Conservation (phyloP, 2,797 vertebrate genomes). For the Epinephelus awoara region DNA sequence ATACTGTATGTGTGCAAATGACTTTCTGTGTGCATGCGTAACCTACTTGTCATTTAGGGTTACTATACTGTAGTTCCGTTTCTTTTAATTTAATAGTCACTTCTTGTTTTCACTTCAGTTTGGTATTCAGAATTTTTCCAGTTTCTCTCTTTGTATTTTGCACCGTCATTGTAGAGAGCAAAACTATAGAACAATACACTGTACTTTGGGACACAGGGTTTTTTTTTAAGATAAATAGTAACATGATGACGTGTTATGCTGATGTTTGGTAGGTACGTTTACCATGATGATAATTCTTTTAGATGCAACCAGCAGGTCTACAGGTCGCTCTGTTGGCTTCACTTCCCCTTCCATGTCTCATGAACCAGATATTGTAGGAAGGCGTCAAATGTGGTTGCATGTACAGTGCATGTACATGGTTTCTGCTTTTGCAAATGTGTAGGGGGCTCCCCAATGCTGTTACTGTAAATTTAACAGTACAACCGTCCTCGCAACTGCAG, state of each 20-base stretch:
- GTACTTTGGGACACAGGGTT: neutral
- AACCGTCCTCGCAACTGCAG: too few species aligned
- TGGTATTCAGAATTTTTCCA: neutral
- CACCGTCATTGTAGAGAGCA: neutral
- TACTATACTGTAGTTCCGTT: neutral
- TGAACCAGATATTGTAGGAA: too few species aligned
- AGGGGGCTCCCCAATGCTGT: too few species aligned
- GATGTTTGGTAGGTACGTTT: too few species aligned
- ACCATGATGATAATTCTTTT: too few species aligned
- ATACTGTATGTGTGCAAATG: neutral
- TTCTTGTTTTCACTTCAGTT: slow-evolving; percentile 20
- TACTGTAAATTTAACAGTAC: too few species aligned
- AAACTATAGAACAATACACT: neutral
- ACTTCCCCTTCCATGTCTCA: too few species aligned
- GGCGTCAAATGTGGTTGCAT: too few species aligned
- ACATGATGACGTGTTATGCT: neutral
- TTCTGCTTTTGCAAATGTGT: too few species aligned
- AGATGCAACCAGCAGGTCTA: too few species aligned
- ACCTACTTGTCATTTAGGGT: neutral
- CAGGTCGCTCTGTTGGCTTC: too few species aligned
- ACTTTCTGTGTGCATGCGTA: neutral
- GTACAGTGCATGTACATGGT: too few species aligned
- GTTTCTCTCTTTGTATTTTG: neutral
- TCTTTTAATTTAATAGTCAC: slow-evolving; percentile 6
- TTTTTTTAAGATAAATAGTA: neutral